Evolutionary conservation across 2,797 vertebrate genomes (phyloP).

Genomic region (Ambastaia sidthimunki): DNA sequence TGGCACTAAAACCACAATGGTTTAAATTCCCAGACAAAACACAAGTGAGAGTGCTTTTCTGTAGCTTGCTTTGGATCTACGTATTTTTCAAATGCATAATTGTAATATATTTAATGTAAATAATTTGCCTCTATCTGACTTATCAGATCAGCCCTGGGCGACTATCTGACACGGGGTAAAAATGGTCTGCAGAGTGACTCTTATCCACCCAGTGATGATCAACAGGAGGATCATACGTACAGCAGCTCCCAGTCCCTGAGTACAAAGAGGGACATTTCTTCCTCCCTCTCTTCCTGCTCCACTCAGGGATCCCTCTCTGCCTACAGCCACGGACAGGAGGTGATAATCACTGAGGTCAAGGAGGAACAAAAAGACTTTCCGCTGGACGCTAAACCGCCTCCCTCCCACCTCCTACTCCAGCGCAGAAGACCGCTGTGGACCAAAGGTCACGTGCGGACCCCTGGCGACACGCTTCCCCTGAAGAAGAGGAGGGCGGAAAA

Average conservation of each 20-base stretch:
- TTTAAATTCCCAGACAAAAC: neutral
- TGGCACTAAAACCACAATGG: neutral
- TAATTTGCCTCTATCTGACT: constrained; percentile 28
- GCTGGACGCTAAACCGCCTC: constrained; percentile 83
- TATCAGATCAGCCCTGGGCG: constrained; percentile 86
- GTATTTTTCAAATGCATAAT: constrained; percentile 23
- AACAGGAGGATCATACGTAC: constrained; percentile 95
- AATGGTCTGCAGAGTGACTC: constrained; percentile 87
- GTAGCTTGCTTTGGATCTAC: neutral
- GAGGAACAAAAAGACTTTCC: constrained; percentile 87
- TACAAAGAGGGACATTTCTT: constrained; percentile 75
- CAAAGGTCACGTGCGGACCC: constrained; percentile 81
- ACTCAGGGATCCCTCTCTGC: constrained; percentile 79
- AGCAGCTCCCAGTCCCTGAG: constrained; percentile 91
- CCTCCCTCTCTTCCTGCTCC: constrained; percentile 79
- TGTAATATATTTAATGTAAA: neutral
- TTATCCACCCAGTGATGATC: constrained; percentile 87
- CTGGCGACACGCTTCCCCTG: constrained; percentile 93
- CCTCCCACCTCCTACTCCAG: constrained; percentile 84
- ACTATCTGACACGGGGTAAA: constrained; percentile 88
- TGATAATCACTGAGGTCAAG: constrained; percentile 85
- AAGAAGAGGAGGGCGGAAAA: constrained; percentile 95
- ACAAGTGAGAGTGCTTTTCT: neutral
- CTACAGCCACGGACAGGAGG: constrained; percentile 69
- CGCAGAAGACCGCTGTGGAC: constrained; percentile 90